Conservation (phyloP, 1,140 invertebrate genomes). For the Neotoxoptera formosana region DNA sequence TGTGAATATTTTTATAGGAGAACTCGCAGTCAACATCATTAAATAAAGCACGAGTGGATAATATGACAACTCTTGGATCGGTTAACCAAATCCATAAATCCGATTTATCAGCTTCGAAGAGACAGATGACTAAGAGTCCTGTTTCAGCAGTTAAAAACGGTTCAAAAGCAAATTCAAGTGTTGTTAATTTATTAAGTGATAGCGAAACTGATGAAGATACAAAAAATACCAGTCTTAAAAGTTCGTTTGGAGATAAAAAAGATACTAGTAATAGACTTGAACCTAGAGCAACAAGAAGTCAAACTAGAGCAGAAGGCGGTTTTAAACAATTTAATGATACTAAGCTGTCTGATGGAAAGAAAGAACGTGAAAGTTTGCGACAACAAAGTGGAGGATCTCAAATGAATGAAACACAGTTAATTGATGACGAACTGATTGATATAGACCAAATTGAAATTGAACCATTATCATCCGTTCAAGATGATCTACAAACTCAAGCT, state of each 20-base stretch:
- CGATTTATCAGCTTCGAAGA: slow-evolving; percentile 26
- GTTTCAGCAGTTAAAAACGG: background rate
- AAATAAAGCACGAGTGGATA: background rate
- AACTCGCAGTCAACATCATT: background rate
- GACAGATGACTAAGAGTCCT: background rate
- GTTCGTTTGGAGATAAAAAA: slow-evolving; percentile 35
- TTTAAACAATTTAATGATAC: slow-evolving; percentile 15
- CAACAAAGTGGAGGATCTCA: slow-evolving; percentile 35
- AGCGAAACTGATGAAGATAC: slow-evolving; percentile 13
- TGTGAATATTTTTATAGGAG: slow-evolving; percentile 27
- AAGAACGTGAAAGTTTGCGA: background rate
- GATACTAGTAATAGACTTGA: slow-evolving; percentile 18
- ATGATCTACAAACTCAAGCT: background rate
- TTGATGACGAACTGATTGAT: slow-evolving; percentile 2
- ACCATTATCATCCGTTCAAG: slow-evolving; percentile 30
- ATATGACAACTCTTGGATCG: background rate
- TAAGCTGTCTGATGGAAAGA: slow-evolving; percentile 19
- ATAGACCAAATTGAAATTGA: slow-evolving; percentile 37
- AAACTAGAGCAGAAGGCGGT: slow-evolving; percentile 44
- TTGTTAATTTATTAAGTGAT: slow-evolving; percentile 48
- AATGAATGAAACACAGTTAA: background rate
- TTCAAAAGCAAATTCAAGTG: background rate
- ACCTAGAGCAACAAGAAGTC: slow-evolving; percentile 45
- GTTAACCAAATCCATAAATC: background rate
- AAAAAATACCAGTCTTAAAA: background rate